Evolutionary conservation across 1,140 invertebrate genomes (phyloP), one percentile per base, ranked within the genome.

Genomic region (Scaptodrosophila lebanonensis): DNA sequence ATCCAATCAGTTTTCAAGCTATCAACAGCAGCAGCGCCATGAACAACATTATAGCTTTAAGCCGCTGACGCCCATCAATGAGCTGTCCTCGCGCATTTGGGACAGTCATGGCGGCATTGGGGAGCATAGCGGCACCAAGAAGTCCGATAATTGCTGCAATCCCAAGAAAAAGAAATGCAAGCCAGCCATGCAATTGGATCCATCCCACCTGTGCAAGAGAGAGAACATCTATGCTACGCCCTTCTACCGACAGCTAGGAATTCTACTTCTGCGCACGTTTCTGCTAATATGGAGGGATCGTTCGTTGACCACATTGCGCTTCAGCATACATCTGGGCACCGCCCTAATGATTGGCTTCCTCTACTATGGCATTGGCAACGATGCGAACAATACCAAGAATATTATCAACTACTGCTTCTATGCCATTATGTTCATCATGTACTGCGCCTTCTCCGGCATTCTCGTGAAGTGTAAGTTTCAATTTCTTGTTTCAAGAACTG

Each of bases 391-490:
- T 70, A 90, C 92, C 0, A 88, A 92, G 49, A 92, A 95, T 69
- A 96, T 94, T 72, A 92, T 92, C 59, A 93, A 92, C 63, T 92
- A 93, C 72, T 87, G 94, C 1, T 96, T 95, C 87, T 95, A 94
- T 87, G 92, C 90, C 43, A 90, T 95, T 43, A 92, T 96, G 89
- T 95, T 96, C 84, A 87, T 96, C 8, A 94, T 95, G 92, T 96
- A 94, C 68, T 95, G 93, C 8, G 93, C 95, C 0, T 94, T 97
- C 76, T 96, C 94, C 85, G 92, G 93, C 2, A 93, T 95, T 9
- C 90, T 95, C n/a, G 90, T 96, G 1, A 94, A 92, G 35, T 97
- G 95, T 97, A 90, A 95, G 93, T 93, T 60, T 44, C 3, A 5
- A 39, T 5, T 16, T 25, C 44, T 39, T 38, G 3, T 25, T 44